phyloP scores from a whole-genome alignment of 2,888 invertebrate genomes.

The Meteorus cinctellus region DNA sequence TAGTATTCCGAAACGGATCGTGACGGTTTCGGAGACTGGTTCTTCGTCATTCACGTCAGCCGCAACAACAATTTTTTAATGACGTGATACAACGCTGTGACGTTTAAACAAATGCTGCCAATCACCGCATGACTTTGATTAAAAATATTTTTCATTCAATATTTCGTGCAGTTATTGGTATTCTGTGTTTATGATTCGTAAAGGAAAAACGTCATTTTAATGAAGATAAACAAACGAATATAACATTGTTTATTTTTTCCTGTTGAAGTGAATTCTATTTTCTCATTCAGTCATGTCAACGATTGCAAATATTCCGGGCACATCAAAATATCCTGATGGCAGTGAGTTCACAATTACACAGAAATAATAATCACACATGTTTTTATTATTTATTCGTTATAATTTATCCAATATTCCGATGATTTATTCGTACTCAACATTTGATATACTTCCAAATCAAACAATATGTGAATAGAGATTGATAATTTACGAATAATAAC shows the following conservation, averaged over 20 bases:
- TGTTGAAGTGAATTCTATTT: constrained; percentile 1
- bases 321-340: constrained; percentile 61
- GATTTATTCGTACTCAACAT: not conserved
- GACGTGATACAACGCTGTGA: constrained; percentile 9
- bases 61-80: constrained; percentile 8
- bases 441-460: not conserved
- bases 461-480: not conserved
- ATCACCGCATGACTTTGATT: constrained; percentile 1
- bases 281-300: constrained; percentile 23
- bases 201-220: too few relatives aligned
- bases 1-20: constrained; percentile 33
- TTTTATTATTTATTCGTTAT: not conserved
- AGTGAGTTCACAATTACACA: constrained; percentile 55
- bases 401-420: not conserved
- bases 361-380: not conserved
- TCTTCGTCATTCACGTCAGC: constrained; percentile 22
- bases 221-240: not conserved
- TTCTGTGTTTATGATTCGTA: not conserved
- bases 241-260: constrained; percentile 7
- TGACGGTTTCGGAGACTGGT: constrained; percentile 29
- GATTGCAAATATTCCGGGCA: constrained; percentile 59
- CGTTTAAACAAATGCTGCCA: not conserved
- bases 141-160: constrained; percentile 46
- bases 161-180: constrained; percentile 42
- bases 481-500: not conserved